Evolutionary conservation across 1,140 invertebrate species (phyloP), one percentile per base, ranked within the genome.

Genomic region (Eubasilissa regina): DNA sequence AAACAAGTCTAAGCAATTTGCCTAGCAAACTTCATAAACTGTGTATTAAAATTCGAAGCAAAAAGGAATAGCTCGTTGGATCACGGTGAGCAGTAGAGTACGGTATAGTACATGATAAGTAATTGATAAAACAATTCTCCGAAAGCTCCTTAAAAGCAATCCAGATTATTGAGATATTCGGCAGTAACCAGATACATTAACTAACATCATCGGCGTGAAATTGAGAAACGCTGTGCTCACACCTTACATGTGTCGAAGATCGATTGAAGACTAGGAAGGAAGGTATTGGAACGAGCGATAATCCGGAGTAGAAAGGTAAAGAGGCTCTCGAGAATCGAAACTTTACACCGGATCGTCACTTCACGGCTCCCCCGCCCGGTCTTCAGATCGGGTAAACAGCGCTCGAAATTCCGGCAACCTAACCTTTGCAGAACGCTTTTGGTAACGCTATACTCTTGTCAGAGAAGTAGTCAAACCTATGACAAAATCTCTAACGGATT

Each of bases 381-480:
- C 62, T 15, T 43, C 35, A 17, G 45, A 48, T 72, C 19, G 51
- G 45, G 60, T 62, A 62, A 62, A 62, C 35, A 25, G 19, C 60
- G 60, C 19, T 25, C 45, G 19, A 17, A 55, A 72, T 55, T 10
- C 45, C 45, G 68, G 51, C 68, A 72, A 48, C 68, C 13, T 48
- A 25, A 72, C 51, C 68, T 48, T 48, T 19, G 47, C 51, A 19
- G 68, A 64, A 48, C 45, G 45, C 68, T 44, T 72, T 72, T 72
- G 68, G 68, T 47, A 72, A 72, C 68, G 12, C 15, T 35, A 72
- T 72, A 72, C 45, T 44, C 68, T 48, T 72, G 68, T 51, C 3
- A 15, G 45, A 48, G 43, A n/a, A 72, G n/a, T 51, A 72, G 17
- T 51, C 7, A 21, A 45, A 17, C 43, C 45, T 72, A n/a, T n/a